These are phyloP conservation scores for Anticlea derivata DNA, from an alignment of 2,888 invertebrate genomes.

Conservation along the genomic window DNA sequence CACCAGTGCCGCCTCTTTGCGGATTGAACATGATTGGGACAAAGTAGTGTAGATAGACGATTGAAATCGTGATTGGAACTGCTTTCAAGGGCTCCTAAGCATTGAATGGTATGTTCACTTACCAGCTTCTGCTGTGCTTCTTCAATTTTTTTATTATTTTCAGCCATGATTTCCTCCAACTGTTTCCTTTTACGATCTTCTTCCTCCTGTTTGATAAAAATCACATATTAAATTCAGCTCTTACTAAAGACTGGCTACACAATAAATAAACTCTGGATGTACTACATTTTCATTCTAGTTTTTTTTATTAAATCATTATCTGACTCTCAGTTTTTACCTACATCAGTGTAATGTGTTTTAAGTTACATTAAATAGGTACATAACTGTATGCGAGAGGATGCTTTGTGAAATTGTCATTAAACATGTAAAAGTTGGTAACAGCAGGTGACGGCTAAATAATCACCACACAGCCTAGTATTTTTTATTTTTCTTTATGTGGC, in stretches of 20 bases:
- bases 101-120: constrained; percentile 54
- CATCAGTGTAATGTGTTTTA: constrained; percentile 2
- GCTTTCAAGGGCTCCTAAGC: too few relatives aligned
- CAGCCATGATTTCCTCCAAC: constrained; percentile 97
- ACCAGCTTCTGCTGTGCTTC: constrained; percentile 98
- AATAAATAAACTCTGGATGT: constrained; percentile 21
- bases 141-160: constrained; percentile 98
- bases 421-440: constrained; percentile 6
- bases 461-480: too few relatives aligned
- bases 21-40: too few relatives aligned
- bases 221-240: constrained; percentile 63
- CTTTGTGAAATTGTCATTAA: constrained; percentile 2
- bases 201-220: constrained; percentile 95
- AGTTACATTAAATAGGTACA: constrained; percentile 4
- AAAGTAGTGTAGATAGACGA: too few relatives aligned
- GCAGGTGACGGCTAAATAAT: constrained; percentile 3
- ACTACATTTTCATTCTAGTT: constrained; percentile 6
- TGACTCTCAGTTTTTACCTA: constrained; percentile 10
- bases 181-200: constrained; percentile 97
- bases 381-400: background rate
- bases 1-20: too few relatives aligned
- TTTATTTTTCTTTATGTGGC: too few relatives aligned
- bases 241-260: constrained; percentile 28
- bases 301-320: constrained; percentile 1
- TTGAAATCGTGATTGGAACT: too few relatives aligned